Evolutionary conservation across 2,888 invertebrate species (phyloP).

Genomic region (Sceliomorpha sp.): DNA sequence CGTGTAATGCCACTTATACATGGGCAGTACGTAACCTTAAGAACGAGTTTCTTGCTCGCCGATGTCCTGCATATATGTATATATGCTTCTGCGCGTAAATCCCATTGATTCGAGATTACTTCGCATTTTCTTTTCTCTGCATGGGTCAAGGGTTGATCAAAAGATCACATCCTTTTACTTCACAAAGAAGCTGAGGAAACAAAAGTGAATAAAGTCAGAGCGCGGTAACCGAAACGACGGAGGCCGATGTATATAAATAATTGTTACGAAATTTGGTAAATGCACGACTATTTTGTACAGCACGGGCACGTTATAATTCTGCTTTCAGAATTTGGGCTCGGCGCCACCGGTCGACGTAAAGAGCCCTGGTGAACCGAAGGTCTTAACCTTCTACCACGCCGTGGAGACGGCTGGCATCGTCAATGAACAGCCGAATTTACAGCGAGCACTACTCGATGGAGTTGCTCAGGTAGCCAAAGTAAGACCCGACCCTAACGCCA

Average conservation of each 20-base stretch:
- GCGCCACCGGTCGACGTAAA: constrained; percentile 69
- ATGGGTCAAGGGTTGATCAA: constrained; percentile 62
- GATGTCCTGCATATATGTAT: constrained; percentile 39
- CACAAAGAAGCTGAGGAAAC: constrained; percentile 1
- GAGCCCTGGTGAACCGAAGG: constrained; percentile 74
- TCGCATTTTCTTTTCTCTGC: constrained; percentile 56
- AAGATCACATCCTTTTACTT: constrained; percentile 62
- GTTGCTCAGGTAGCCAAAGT: constrained; percentile 74
- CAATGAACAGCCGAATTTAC: constrained; percentile 69
- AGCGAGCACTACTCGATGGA: no score
- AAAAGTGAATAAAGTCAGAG: constrained; percentile 22
- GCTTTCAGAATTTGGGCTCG: constrained; percentile 77
- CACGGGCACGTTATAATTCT: constrained; percentile 68
- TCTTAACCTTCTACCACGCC: constrained; percentile 75
- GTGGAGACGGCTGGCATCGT: constrained; percentile 74
- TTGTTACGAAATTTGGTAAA: constrained; percentile 41
- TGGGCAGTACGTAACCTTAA: constrained; percentile 59
- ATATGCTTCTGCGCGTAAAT: constrained; percentile 51
- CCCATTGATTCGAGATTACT: constrained; percentile 53
- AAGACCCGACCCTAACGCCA: constrained; percentile 67
- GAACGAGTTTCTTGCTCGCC: constrained; percentile 63
- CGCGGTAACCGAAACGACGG: constrained; percentile 22
- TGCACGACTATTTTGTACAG: constrained; percentile 62
- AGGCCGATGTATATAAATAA: constrained; percentile 26
- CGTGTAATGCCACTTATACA: constrained; percentile 56